Conservation (phyloP, 64 coral and sea anemone species). For the Stichodactyla helianthus region DNA sequence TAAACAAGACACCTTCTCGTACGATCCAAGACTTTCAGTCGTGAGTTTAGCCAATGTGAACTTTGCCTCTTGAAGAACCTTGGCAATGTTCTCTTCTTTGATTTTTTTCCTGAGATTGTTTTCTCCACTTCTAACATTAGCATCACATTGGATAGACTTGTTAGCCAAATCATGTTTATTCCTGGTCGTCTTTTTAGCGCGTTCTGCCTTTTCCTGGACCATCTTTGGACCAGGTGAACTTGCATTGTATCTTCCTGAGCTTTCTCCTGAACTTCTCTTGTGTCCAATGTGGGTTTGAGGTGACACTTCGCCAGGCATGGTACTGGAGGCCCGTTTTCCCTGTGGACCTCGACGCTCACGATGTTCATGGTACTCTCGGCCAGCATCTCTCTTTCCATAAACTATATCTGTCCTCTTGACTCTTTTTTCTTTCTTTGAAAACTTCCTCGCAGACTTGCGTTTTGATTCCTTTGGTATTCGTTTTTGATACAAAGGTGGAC, state of each 20-base stretch:
- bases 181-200: background rate
- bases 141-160: background rate
- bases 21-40: conserved; percentile 40
- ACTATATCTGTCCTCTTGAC: background rate
- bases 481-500: background rate
- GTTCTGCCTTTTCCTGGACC: background rate
- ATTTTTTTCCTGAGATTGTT: conserved; percentile 1
- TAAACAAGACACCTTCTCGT: conserved; percentile 41
- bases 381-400: too few species aligned
- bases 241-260: background rate
- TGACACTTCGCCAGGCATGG: background rate
- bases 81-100: conserved; percentile 13
- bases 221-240: background rate
- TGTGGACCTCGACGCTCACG: background rate
- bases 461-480: background rate
- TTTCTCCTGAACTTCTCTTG: background rate
- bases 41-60: conserved; percentile 29
- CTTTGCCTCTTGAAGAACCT: conserved; percentile 22
- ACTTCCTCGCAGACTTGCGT: background rate
- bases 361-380: background rate
- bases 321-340: background rate
- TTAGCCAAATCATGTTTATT: background rate
- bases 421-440: conserved; percentile 5
- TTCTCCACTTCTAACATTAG: background rate
- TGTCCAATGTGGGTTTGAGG: background rate